A percentile compares a stretch with the other conserved stretches of the same genome.
phyloP scores from a whole-genome alignment of 2,113 vertebrate genomes.

The Myocastor coypus region DNA sequence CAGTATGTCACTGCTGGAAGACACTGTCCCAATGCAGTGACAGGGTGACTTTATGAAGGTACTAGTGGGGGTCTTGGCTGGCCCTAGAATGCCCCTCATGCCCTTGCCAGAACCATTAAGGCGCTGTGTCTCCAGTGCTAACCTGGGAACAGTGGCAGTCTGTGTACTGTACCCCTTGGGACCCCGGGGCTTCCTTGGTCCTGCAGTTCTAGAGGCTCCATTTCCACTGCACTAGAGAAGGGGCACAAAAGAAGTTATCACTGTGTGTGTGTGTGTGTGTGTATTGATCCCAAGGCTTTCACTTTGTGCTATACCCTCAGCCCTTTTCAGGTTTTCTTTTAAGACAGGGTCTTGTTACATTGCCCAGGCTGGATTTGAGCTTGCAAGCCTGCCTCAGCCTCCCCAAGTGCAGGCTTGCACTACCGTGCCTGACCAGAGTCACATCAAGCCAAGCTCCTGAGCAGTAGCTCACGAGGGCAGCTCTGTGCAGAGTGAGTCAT shows the following conservation, averaged over 20 bases:
- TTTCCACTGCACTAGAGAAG: background rate
- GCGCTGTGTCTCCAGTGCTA: background rate
- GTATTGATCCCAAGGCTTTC: background rate
- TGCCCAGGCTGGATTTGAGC: background rate
- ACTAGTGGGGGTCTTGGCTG: background rate
- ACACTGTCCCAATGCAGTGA: fast-evolving
- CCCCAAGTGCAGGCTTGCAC: background rate
- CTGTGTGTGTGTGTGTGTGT: too few relatives aligned
- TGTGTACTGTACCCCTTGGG: background rate
- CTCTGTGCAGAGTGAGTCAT: background rate
- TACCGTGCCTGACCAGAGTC: background rate
- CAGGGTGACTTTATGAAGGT: fast-evolving
- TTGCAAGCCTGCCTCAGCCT: background rate
- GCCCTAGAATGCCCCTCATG: fast-evolving
- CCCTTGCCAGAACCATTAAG: background rate
- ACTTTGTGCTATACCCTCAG: background rate
- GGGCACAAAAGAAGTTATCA: too few relatives aligned
- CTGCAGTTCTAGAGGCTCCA: background rate
- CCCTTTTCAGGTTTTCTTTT: background rate
- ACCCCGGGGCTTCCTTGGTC: background rate
- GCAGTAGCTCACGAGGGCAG: background rate
- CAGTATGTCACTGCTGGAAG: background rate
- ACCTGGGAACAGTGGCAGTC: background rate
- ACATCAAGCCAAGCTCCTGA: background rate
- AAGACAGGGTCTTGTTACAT: background rate